Evolutionary conservation across 2,888 invertebrate genomes (phyloP).

Genomic region (Aradus depressus): DNA sequence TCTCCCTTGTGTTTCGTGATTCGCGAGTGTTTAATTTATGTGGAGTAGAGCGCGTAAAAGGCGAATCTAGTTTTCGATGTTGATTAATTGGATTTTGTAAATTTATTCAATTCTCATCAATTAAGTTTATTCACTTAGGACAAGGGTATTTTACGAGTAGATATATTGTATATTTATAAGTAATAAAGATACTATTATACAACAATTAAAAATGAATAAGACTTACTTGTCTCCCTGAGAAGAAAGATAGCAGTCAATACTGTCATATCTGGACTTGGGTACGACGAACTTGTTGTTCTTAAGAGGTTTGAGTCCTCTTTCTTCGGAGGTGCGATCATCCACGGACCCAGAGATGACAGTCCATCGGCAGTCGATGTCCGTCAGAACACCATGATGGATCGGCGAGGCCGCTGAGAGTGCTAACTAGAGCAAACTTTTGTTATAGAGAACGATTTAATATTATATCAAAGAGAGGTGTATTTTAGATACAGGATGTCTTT

Average conservation of each 20-base stretch:
- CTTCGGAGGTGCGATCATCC: constrained; percentile 87
- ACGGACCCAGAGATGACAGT: constrained; percentile 91
- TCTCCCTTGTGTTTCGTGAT: no score
- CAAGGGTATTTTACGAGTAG: no score
- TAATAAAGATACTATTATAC: no score
- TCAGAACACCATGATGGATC: constrained; percentile 80
- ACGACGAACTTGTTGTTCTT: constrained; percentile 68
- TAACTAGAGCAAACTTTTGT: constrained; percentile 46
- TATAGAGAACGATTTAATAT: constrained; percentile 9
- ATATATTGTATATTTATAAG: no score
- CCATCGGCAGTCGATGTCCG: constrained; percentile 97
- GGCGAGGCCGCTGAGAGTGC: constrained; percentile 96
- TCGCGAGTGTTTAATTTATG: no score
- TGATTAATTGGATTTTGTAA: no score
- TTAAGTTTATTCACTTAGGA: no score
- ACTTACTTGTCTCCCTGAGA: constrained; percentile 62
- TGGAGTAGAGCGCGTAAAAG: no score
- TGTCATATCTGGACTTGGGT: constrained; percentile 91
- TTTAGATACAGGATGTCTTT: neutral
- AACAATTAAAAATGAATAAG: no score
- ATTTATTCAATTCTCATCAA: no score
- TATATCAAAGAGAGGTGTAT: neutral
- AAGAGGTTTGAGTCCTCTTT: constrained; percentile 67
- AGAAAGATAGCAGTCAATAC: constrained; percentile 93
- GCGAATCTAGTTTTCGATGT: no score